A percentile compares a stretch with the other conserved stretches of the same genome.
Conservation (phyloP, 2,113 vertebrate genomes). For the Oryzias javanicus region DNA sequence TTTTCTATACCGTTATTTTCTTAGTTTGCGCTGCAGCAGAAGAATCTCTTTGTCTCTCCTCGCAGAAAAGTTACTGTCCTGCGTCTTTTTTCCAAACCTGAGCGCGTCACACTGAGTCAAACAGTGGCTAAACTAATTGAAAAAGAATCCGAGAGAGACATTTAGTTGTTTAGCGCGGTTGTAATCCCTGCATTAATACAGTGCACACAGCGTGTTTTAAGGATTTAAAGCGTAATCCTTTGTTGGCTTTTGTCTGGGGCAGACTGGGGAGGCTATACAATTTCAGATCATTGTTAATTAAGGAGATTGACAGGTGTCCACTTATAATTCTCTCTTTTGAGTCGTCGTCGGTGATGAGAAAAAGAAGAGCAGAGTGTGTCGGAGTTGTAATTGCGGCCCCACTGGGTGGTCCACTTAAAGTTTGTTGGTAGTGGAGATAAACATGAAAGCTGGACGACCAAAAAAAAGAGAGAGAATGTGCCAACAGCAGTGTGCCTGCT, state of each 20-base stretch:
- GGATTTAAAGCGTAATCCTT: conserved; percentile 68
- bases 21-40: not conserved
- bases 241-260: conserved; percentile 62
- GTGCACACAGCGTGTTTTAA: conserved; percentile 50
- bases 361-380: conserved; percentile 36
- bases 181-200: conserved; percentile 71
- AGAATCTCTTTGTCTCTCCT: conserved; percentile 15
- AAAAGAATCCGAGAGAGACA: conserved; percentile 47
- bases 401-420: conserved; percentile 79
- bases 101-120: conserved; percentile 38
- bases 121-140: conserved; percentile 53
- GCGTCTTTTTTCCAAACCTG: not conserved
- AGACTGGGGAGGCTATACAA: conserved; percentile 66
- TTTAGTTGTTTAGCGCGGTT: conserved; percentile 56
- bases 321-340: conserved; percentile 73
- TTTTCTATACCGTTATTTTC: not conserved
- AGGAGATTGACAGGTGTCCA: conserved; percentile 77
- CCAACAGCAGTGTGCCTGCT: conserved; percentile 40
- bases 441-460: conserved; percentile 50
- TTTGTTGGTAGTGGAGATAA: conserved; percentile 65
- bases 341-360: conserved; percentile 46
- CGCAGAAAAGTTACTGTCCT: conserved; percentile 26
- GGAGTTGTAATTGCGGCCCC: conserved; percentile 69
- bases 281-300: conserved; percentile 70
- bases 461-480: conserved; percentile 38